These are phyloP conservation scores for Saimiri boliviensis DNA, from an alignment of 2,113 vertebrate species.

Conservation along the genomic window DNA sequence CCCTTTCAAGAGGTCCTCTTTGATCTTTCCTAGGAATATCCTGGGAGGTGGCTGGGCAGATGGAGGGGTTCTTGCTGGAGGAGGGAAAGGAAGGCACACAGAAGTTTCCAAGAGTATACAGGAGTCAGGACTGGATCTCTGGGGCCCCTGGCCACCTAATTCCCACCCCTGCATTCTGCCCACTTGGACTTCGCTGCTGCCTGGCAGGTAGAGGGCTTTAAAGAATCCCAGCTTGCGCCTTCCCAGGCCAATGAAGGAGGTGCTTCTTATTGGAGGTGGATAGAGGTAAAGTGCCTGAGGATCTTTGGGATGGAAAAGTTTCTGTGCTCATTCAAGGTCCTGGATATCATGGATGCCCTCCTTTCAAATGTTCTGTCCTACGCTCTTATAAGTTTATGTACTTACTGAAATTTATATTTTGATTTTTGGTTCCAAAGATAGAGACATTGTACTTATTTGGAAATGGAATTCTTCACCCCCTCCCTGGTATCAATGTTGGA, in stretches of 20 bases:
- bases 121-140: background rate
- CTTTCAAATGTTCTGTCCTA: background rate
- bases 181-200: background rate
- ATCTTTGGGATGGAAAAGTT: background rate
- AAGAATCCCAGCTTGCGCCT: background rate
- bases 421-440: background rate
- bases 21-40: background rate
- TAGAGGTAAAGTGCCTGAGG: background rate
- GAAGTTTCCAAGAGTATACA: background rate
- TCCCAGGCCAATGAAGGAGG: background rate
- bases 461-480: background rate
- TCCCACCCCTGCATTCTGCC: background rate
- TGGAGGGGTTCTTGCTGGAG: background rate
- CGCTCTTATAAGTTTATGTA: background rate
- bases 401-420: background rate
- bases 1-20: conserved; percentile 33
- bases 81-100: background rate
- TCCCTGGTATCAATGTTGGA: background rate
- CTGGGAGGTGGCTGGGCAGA: background rate
- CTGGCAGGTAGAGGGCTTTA: background rate
- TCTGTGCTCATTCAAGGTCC: background rate
- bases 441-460: background rate
- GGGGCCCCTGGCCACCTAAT: too few relatives aligned
- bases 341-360: background rate
- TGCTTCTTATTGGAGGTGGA: background rate